Evolutionary conservation across 2,113 vertebrate genomes (phyloP).

Genomic region (Arizona elegans): DNA sequence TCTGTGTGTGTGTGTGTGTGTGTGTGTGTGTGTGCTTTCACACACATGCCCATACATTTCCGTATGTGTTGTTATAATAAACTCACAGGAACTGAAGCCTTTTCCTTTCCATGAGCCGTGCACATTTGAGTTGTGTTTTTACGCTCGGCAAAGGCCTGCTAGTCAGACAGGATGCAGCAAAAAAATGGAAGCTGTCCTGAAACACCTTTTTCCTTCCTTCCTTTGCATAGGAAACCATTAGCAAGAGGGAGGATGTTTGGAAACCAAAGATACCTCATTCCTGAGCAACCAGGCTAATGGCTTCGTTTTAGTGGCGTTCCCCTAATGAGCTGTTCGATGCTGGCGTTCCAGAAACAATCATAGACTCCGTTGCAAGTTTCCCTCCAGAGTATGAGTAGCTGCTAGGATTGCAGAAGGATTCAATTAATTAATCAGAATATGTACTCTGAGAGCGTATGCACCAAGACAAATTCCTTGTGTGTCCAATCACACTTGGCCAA

Average conservation of each 20-base stretch:
- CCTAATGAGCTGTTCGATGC: not conserved
- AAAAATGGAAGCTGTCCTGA: accelerated
- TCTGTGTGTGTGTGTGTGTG: not conserved
- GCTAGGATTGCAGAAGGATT: not conserved
- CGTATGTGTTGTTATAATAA: not conserved
- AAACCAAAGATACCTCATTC: not conserved
- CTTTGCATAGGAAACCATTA: not conserved
- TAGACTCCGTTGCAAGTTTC: not conserved
- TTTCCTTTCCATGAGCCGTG: not conserved
- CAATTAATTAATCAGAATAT: no score
- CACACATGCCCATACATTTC: not conserved
- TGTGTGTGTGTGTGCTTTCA: not conserved
- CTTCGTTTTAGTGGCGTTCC: not conserved
- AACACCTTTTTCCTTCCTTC: not conserved
- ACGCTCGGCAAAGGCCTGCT: not conserved
- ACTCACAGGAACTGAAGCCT: not conserved
- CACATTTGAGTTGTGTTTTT: not conserved
- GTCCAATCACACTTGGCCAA: no score
- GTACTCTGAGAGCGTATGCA: no score
- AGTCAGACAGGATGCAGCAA: accelerated
- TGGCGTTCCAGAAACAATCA: not conserved
- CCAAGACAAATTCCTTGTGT: no score
- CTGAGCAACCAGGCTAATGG: not conserved
- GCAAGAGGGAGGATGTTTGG: not conserved
- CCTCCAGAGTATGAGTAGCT: not conserved